Conservation (phyloP, 2,797 vertebrate genomes). For the Botia almorhae region DNA sequence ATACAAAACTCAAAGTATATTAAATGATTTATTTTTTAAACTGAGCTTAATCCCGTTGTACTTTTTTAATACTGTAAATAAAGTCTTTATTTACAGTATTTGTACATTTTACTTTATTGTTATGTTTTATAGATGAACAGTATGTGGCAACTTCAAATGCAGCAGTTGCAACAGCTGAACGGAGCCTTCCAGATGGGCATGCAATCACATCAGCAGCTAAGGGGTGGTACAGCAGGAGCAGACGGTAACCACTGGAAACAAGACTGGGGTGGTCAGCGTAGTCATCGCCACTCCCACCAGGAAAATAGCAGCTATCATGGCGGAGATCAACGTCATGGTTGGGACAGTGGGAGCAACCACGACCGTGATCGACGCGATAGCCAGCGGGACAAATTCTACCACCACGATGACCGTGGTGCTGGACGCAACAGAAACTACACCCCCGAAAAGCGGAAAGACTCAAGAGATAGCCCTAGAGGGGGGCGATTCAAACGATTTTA, state of each 20-base stretch:
- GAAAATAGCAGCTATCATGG: constrained; percentile 68
- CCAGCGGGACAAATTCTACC: constrained; percentile 74
- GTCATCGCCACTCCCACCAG: constrained; percentile 71
- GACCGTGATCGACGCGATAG: constrained; percentile 72
- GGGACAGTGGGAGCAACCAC: constrained; percentile 35
- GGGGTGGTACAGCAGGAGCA: constrained; percentile 36
- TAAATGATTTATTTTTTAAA: no score
- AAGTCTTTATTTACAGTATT: no score
- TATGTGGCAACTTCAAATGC: constrained; percentile 79
- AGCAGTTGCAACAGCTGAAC: constrained; percentile 75
- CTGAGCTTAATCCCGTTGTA: no score
- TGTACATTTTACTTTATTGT: no score
- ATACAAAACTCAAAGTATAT: no score
- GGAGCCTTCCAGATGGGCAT: constrained; percentile 57
- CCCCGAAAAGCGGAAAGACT: constrained; percentile 69
- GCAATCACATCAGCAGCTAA: constrained; percentile 59
- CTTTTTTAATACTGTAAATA: no score
- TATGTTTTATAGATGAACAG: constrained; percentile 79
- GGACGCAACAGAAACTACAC: constrained; percentile 76
- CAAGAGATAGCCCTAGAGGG: constrained; percentile 69
- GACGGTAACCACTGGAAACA: constrained; percentile 65
- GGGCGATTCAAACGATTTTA: constrained; percentile 79
- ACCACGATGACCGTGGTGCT: constrained; percentile 76
- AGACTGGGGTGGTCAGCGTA: constrained; percentile 62
- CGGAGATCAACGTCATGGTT: constrained; percentile 76